These are phyloP conservation scores for Strix uralensis DNA, from an alignment of 2,113 vertebrate genomes.

Conservation along the genomic window DNA sequence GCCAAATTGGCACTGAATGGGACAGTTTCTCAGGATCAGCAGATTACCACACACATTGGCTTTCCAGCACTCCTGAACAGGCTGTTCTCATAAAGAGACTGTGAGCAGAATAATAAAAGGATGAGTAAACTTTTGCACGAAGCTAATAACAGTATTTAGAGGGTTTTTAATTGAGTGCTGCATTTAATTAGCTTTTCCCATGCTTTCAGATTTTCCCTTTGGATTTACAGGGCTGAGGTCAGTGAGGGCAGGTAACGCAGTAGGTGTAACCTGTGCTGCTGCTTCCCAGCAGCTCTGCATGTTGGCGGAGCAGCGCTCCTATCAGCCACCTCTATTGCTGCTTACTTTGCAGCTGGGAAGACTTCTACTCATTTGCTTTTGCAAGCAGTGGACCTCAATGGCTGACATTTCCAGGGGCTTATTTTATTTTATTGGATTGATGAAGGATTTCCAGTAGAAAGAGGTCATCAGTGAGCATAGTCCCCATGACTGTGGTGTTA, in stretches of 20 bases:
- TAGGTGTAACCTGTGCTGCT: not conserved
- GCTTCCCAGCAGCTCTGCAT: not conserved
- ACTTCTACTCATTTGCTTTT: not conserved
- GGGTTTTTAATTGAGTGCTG: not conserved
- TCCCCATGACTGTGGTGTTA: not conserved
- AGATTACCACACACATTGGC: not conserved
- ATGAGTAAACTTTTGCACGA: not conserved
- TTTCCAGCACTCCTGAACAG: not conserved
- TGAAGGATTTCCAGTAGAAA: not conserved
- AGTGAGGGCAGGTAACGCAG: not conserved
- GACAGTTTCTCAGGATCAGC: not conserved
- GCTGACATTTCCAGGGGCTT: not conserved
- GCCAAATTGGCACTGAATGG: not conserved
- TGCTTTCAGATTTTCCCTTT: not conserved
- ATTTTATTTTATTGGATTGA: not conserved
- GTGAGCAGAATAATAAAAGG: not conserved
- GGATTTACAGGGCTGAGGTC: not conserved
- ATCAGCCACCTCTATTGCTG: not conserved
- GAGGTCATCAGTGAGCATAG: not conserved
- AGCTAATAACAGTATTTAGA: not conserved
- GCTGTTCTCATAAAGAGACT: not conserved
- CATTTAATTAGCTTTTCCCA: conserved; percentile 36
- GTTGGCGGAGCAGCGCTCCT: fast-evolving
- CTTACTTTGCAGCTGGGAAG: not conserved
- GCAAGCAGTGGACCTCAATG: not conserved